Conservation (phyloP, 2,797 vertebrate species). For the Netta rufina region DNA sequence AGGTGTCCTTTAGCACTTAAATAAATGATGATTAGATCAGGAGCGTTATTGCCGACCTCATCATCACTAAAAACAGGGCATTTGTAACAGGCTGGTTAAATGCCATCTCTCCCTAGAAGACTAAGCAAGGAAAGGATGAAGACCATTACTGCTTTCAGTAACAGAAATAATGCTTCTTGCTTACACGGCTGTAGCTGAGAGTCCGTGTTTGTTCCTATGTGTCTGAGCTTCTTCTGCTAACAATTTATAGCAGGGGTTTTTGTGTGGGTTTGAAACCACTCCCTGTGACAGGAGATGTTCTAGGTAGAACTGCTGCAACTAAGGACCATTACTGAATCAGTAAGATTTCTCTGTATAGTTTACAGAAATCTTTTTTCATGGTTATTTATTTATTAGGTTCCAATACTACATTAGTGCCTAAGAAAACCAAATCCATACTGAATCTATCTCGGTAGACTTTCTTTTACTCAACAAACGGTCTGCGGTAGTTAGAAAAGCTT, state of each 20-base stretch:
- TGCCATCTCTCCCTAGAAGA: not conserved
- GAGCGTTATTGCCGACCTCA: not conserved
- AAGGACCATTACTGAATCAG: not conserved
- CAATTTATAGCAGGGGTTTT: not conserved
- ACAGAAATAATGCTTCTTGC: not conserved
- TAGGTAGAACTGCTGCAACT: not conserved
- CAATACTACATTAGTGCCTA: not conserved
- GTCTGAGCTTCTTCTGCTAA: not conserved
- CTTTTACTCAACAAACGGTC: slow-evolving; percentile 27
- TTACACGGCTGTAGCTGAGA: not conserved
- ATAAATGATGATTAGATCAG: not conserved
- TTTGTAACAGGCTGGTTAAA: not conserved
- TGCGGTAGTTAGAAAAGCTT: not conserved
- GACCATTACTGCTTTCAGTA: not conserved
- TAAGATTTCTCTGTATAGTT: not conserved
- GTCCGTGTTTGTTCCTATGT: not conserved
- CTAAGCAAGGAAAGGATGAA: not conserved
- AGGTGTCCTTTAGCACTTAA: not conserved
- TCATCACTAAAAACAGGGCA: not conserved
- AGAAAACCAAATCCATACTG: not conserved
- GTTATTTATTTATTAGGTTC: not conserved
- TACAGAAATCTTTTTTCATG: not conserved
- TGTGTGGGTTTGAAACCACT: not conserved
- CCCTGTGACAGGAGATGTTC: not conserved
- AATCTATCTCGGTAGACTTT: not conserved